Evolutionary conservation across 2,113 vertebrate species (phyloP).

Genomic region (Prunella himalayana): DNA sequence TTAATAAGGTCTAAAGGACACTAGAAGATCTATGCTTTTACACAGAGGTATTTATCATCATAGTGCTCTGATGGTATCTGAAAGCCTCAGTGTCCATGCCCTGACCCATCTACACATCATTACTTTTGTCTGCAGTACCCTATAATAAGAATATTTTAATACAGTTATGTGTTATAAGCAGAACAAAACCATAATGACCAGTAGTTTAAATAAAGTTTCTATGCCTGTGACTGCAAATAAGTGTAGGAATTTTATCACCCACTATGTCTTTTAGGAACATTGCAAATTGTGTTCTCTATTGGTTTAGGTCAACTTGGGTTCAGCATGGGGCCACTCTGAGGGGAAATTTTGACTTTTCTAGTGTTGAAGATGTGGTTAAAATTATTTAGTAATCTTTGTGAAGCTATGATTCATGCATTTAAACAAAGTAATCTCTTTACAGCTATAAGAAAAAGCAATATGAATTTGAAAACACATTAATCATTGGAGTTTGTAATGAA

Average conservation of each 20-base stretch:
- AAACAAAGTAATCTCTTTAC: slow-evolving; percentile 44
- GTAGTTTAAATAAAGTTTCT: background rate
- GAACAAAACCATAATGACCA: background rate
- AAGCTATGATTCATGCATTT: slow-evolving; percentile 8
- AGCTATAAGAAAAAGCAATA: background rate
- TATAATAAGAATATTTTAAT: background rate
- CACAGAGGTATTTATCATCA: background rate
- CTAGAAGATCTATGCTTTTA: background rate
- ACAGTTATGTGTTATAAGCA: background rate
- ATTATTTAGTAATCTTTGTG: slow-evolving; percentile 37
- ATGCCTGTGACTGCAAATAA: background rate
- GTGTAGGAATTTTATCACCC: background rate
- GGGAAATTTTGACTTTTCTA: background rate
- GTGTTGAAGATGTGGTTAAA: background rate
- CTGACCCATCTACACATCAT: background rate
- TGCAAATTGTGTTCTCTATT: background rate
- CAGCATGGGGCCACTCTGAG: background rate
- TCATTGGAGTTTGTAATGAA: slow-evolving; percentile 47
- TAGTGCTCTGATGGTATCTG: background rate
- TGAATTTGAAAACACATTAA: slow-evolving; percentile 19
- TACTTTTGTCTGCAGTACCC: background rate
- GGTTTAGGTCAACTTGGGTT: background rate
- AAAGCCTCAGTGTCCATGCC: background rate
- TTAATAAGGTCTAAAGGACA: background rate
- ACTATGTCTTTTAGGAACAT: background rate